These are phyloP conservation scores for Morone saxatilis DNA, from an alignment of 2,113 vertebrate species.

Conservation along the genomic window DNA sequence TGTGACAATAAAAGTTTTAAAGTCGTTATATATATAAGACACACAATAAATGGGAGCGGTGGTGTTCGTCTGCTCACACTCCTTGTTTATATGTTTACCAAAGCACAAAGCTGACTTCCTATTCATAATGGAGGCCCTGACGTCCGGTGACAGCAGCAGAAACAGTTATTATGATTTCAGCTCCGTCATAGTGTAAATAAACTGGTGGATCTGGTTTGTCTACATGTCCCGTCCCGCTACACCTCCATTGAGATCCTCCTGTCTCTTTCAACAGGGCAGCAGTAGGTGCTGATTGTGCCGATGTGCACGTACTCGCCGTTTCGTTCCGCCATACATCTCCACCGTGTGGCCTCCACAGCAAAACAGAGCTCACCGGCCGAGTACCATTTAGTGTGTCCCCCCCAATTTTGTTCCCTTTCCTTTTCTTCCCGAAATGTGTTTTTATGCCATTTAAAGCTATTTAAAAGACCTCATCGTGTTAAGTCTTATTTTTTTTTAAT, in stretches of 20 bases:
- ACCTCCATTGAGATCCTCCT: background rate
- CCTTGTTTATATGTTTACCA: background rate
- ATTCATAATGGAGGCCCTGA: background rate
- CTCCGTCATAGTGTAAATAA: constrained; percentile 9
- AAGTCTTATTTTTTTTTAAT: no score
- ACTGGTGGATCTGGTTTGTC: constrained; percentile 48
- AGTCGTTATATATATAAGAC: constrained; percentile 13
- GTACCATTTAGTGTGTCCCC: constrained; percentile 30
- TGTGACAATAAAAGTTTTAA: constrained; percentile 7
- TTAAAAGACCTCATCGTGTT: accelerated
- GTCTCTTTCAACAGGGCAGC: constrained; percentile 19
- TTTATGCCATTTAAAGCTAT: background rate
- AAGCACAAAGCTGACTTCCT: background rate
- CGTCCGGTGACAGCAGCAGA: background rate
- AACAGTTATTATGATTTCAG: background rate
- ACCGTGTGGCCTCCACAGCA: constrained; percentile 21
- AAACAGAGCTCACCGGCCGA: constrained; percentile 34
- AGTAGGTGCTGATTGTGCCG: constrained; percentile 16
- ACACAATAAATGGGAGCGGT: background rate
- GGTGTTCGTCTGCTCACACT: background rate
- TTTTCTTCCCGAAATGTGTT: background rate
- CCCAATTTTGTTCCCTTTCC: accelerated
- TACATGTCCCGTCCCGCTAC: background rate
- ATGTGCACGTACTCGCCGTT: constrained; percentile 48
- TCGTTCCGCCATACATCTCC: constrained; percentile 12